Percentiles rank a stretch among this genome's conserved stretches.
Evolutionary conservation across 2,797 vertebrate species (phyloP).

Genomic region (Gouania willdenowi): DNA sequence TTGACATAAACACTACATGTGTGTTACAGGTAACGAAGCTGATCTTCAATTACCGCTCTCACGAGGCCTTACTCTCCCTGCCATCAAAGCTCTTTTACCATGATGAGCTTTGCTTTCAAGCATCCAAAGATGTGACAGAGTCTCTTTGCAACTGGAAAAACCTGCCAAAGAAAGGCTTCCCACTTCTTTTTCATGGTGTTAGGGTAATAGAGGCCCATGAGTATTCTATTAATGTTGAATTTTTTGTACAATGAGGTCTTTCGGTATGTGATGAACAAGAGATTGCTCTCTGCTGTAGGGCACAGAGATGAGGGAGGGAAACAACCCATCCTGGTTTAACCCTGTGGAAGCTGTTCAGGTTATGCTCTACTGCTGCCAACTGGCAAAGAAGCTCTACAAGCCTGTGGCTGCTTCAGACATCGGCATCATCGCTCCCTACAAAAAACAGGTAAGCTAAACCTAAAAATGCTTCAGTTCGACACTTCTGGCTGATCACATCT

Average conservation of each 20-base stretch:
- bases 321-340: constrained; percentile 93
- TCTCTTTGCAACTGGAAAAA: constrained; percentile 84
- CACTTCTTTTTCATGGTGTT: constrained; percentile 89
- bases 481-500: too few species aligned
- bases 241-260: neutral
- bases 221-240: neutral
- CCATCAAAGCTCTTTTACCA: constrained; percentile 91
- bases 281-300: constrained; percentile 68
- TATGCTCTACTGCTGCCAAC: constrained; percentile 90
- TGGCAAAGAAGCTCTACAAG: constrained; percentile 78
- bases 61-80: constrained; percentile 81
- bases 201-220: constrained; percentile 69
- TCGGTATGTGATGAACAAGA: too few species aligned
- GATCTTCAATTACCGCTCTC: constrained; percentile 91
- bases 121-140: constrained; percentile 72
- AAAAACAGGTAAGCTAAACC: constrained; percentile 81
- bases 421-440: constrained; percentile 90
- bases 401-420: constrained; percentile 78
- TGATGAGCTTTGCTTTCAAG: constrained; percentile 82
- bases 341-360: constrained; percentile 89
- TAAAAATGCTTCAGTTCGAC: too few species aligned
- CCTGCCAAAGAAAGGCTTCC: constrained; percentile 87
- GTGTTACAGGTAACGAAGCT: constrained; percentile 95
- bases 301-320: constrained; percentile 85
- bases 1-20: too few species aligned